These are phyloP conservation scores for Andrena trimmerana DNA, from an alignment of 2,888 invertebrate genomes.

Conservation along the genomic window DNA sequence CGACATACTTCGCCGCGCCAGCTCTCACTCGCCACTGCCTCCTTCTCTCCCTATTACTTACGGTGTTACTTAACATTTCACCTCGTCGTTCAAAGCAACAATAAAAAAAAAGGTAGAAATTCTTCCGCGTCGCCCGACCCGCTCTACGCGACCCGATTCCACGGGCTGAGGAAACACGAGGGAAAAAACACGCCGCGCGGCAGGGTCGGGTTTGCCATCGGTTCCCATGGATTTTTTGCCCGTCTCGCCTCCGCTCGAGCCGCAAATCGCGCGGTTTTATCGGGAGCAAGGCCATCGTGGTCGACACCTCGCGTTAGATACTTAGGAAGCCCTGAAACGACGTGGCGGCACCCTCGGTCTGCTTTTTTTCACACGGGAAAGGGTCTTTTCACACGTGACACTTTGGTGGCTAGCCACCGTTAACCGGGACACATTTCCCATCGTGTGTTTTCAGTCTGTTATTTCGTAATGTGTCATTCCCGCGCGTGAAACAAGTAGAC, in stretches of 20 bases:
- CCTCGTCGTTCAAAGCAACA: neutral
- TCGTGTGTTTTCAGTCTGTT: neutral
- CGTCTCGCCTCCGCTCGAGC: conserved; percentile 41
- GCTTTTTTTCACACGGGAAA: neutral
- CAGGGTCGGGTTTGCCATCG: conserved; percentile 38
- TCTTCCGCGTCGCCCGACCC: conserved; percentile 28
- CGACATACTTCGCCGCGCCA: conserved; percentile 37
- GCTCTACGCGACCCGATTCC: conserved; percentile 26
- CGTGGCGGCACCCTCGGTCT: conserved; percentile 30
- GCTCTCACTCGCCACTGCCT: neutral
- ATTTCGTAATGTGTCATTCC: neutral
- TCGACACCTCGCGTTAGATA: conserved; percentile 56
- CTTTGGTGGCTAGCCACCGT: neutral
- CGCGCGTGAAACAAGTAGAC: neutral
- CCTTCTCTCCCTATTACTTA: conserved; percentile 32
- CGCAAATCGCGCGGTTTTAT: conserved; percentile 67
- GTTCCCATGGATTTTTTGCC: conserved; percentile 55
- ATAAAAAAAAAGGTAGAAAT: conserved; percentile 15
- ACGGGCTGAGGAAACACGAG: neutral
- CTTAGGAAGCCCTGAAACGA: conserved; percentile 60
- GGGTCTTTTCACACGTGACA: neutral
- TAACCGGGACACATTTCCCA: neutral
- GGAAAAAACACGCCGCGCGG: conserved; percentile 6
- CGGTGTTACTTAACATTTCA: conserved; percentile 53
- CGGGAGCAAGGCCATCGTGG: conserved; percentile 69